phyloP scores from a whole-genome alignment of 2,888 invertebrate species.

The Acrobasis repandana region DNA sequence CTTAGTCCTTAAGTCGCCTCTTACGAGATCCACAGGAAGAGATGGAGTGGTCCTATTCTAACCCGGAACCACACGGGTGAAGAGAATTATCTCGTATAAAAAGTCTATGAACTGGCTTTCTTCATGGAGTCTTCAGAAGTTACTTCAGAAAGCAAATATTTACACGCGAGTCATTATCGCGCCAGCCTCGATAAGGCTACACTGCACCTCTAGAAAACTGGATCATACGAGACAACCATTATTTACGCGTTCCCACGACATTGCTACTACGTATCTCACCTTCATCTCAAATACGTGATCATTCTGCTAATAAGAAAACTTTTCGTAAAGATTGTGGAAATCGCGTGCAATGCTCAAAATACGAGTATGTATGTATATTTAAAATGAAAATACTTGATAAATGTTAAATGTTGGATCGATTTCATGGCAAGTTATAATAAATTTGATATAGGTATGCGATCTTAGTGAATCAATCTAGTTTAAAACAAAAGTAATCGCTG shows the following conservation, averaged over 20 bases:
- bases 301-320: conserved; percentile 64
- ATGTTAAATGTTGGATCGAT: too few relatives aligned
- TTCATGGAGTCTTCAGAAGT: conserved; percentile 48
- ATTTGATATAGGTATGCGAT: too few relatives aligned
- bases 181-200: conserved; percentile 71
- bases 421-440: too few relatives aligned
- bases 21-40: too few relatives aligned
- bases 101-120: conserved; percentile 33
- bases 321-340: conserved; percentile 61
- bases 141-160: conserved; percentile 66
- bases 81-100: conserved; percentile 12
- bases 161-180: conserved; percentile 69
- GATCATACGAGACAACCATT: conserved; percentile 69
- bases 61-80: too few relatives aligned
- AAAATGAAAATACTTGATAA: too few relatives aligned
- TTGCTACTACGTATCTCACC: conserved; percentile 57
- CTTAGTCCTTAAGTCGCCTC: too few relatives aligned
- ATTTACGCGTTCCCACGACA: conserved; percentile 74
- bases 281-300: conserved; percentile 68
- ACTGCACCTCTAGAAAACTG: conserved; percentile 74
- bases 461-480: too few relatives aligned
- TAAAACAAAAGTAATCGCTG: too few relatives aligned
- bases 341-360: conserved; percentile 11
- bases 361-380: too few relatives aligned
- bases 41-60: too few relatives aligned